phyloP scores from a whole-genome alignment of 2,888 invertebrate genomes.

The Dorcus parallelipipedus region DNA sequence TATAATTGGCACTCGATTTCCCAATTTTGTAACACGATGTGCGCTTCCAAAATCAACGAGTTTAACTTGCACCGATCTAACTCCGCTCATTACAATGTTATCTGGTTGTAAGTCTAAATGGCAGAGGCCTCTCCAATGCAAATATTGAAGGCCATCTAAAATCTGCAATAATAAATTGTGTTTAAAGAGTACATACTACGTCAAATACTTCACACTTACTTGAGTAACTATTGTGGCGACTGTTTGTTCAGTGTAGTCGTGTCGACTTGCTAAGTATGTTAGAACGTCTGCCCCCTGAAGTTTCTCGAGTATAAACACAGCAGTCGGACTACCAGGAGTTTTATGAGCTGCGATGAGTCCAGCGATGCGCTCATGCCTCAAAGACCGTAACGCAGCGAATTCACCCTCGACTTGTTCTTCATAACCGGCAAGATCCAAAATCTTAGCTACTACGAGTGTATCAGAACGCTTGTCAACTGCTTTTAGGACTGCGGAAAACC shows the following conservation, averaged over 20 bases:
- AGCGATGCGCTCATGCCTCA: constrained; percentile 87
- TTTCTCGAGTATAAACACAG: constrained; percentile 75
- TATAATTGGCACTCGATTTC: constrained; percentile 65
- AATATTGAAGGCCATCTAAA: constrained; percentile 85
- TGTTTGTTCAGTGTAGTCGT: constrained; percentile 90
- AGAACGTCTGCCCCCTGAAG: constrained; percentile 89
- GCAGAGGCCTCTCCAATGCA: constrained; percentile 90
- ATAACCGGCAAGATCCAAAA: constrained; percentile 66
- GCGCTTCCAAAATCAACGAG: constrained; percentile 90
- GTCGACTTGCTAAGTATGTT: constrained; percentile 81
- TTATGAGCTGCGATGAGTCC: constrained; percentile 70
- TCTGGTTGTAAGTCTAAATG: constrained; percentile 92
- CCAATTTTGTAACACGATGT: constrained; percentile 75
- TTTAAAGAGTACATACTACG: neutral
- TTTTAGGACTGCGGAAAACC: constrained; percentile 82
- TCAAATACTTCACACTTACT: constrained; percentile 35
- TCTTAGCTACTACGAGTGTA: constrained; percentile 78
- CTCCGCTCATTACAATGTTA: constrained; percentile 88
- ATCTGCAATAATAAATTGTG: constrained; percentile 48
- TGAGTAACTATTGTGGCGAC: constrained; percentile 85
- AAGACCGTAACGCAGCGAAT: constrained; percentile 75
- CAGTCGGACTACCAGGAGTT: constrained; percentile 63
- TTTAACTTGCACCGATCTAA: constrained; percentile 82
- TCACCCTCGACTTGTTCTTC: constrained; percentile 70
- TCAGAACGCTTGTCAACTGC: constrained; percentile 74